Conservation (phyloP, 2,888 invertebrate genomes). For the Petrolisthes manimaculis region DNA sequence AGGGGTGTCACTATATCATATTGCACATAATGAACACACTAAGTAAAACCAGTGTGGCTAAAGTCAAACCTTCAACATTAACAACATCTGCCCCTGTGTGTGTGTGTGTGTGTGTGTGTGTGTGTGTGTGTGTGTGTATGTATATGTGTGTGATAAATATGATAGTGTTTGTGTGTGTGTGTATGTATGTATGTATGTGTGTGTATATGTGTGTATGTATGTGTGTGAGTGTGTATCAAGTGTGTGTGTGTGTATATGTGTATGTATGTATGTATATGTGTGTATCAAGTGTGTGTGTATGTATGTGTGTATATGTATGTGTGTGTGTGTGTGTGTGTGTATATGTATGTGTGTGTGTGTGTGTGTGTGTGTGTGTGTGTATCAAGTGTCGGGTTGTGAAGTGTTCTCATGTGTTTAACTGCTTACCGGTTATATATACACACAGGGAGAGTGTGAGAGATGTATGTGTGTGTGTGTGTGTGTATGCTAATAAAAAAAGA, state of each 20-base stretch:
- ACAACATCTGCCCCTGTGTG: background rate
- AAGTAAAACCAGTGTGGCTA: too few relatives aligned
- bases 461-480: background rate
- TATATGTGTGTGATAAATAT: background rate
- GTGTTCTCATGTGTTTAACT: too few relatives aligned
- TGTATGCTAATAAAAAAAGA: background rate
- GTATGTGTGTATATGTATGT: slow-evolving; percentile 3
- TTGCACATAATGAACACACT: too few relatives aligned
- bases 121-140: background rate
- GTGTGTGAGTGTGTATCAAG: background rate
- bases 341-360: background rate
- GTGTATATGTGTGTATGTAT: background rate
- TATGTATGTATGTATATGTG: slow-evolving; percentile 4
- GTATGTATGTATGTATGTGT: slow-evolving; percentile 1
- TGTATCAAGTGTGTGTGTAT: background rate
- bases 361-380: slow-evolving; percentile 7
- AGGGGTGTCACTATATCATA: too few relatives aligned
- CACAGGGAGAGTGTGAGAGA: background rate
- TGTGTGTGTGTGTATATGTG: background rate
- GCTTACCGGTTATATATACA: background rate
- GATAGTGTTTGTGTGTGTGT: background rate
- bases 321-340: slow-evolving; percentile 1
- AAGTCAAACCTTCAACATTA: too few relatives aligned
- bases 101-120: slow-evolving; percentile 4
- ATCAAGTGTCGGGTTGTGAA: background rate